These are phyloP conservation scores for Drosophila sucinea DNA, from an alignment of 1,140 invertebrate species.

Conservation along the genomic window DNA sequence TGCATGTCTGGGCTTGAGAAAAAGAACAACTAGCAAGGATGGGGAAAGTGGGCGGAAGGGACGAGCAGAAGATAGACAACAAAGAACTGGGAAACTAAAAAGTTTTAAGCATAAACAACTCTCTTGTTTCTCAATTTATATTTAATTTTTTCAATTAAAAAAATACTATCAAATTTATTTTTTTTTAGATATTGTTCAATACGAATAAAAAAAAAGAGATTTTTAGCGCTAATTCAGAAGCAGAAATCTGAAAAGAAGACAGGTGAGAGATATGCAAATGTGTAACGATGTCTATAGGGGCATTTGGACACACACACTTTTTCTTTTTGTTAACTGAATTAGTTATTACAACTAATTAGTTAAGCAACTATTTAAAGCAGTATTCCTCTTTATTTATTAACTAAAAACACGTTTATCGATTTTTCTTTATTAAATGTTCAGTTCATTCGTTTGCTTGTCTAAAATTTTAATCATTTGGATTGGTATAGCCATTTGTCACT, in stretches of 20 bases:
- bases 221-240: too few relatives aligned
- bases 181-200: background rate
- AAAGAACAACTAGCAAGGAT: conserved; percentile 5
- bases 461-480: conserved; percentile 48
- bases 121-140: background rate
- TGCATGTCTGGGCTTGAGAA: conserved; percentile 55
- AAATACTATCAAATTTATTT: background rate
- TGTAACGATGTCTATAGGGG: too few relatives aligned
- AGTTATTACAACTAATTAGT: too few relatives aligned
- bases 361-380: too few relatives aligned
- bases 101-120: background rate
- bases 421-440: background rate
- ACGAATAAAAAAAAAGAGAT: background rate
- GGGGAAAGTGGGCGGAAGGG: background rate
- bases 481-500: conserved; percentile 29
- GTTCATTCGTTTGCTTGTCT: background rate
- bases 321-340: too few relatives aligned
- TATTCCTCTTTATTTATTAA: background rate
- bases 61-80: conserved; percentile 5
- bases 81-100: background rate
- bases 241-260: too few relatives aligned
- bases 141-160: background rate
- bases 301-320: too few relatives aligned
- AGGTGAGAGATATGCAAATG: too few relatives aligned
- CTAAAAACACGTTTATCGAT: background rate